Percentiles rank a stretch among this genome's conserved stretches.
These are phyloP conservation scores for Pocota personata DNA, from an alignment of 2,888 invertebrate species.

Conservation along the genomic window DNA sequence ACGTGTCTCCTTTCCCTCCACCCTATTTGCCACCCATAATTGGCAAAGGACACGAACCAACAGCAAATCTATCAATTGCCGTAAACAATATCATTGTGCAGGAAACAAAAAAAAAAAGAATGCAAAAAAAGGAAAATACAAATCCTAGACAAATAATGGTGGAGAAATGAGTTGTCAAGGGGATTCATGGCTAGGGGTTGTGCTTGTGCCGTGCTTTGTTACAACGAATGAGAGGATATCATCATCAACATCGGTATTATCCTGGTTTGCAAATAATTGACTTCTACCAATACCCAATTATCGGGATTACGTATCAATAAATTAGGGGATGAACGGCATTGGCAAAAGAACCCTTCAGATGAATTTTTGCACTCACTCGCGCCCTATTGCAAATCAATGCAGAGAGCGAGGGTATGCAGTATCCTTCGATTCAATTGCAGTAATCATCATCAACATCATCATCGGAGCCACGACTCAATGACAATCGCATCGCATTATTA, in stretches of 20 bases:
- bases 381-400: slow-evolving; percentile 40
- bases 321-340: slow-evolving; percentile 49
- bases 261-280: slow-evolving; percentile 72
- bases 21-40: slow-evolving; percentile 31
- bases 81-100: slow-evolving; percentile 69
- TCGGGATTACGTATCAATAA: slow-evolving; percentile 71
- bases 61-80: slow-evolving; percentile 60
- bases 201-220: slow-evolving; percentile 19
- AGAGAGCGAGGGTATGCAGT: background rate
- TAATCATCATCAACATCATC: slow-evolving; percentile 33
- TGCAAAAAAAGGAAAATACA: slow-evolving; percentile 32
- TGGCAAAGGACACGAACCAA: slow-evolving; percentile 66
- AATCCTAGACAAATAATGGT: slow-evolving; percentile 64
- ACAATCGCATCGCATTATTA: slow-evolving; percentile 69
- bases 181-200: slow-evolving; percentile 50
- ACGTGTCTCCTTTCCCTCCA: slow-evolving; percentile 27
- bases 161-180: slow-evolving; percentile 56
- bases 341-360: slow-evolving; percentile 42
- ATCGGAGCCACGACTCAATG: slow-evolving; percentile 33
- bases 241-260: slow-evolving; percentile 41
- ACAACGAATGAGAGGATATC: slow-evolving; percentile 32
- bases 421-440: slow-evolving; percentile 61
- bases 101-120: slow-evolving; percentile 47
- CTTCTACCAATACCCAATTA: slow-evolving; percentile 72
- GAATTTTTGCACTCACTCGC: slow-evolving; percentile 59